A percentile compares a stretch with the other conserved stretches of the same genome.
phyloP scores from a whole-genome alignment of 2,888 invertebrate species.

The Mythimna impura region DNA sequence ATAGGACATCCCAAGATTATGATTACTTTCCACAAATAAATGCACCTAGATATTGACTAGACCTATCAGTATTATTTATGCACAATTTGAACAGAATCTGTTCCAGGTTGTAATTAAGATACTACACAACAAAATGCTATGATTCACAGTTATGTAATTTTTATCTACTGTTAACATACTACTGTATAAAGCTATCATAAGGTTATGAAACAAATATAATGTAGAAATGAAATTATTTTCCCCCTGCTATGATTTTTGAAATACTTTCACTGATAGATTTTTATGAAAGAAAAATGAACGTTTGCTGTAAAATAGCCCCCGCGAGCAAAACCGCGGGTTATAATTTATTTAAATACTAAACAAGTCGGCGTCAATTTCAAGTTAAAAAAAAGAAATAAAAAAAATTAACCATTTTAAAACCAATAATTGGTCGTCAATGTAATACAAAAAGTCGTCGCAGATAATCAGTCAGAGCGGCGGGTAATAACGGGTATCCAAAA shows the following conservation, averaged over 20 bases:
- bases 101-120: too few species aligned
- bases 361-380: not conserved
- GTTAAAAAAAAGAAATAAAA: not conserved
- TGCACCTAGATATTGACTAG: too few species aligned
- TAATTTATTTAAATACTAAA: too few species aligned
- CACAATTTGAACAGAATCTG: too few species aligned
- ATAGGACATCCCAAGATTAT: not conserved
- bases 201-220: not conserved
- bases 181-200: not conserved
- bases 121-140: too few species aligned
- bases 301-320: not conserved
- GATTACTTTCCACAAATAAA: too few species aligned
- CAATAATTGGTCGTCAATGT: slow-evolving; percentile 1
- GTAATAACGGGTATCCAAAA: slow-evolving; percentile 54
- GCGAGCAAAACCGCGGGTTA: not conserved
- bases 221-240: too few species aligned
- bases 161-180: not conserved
- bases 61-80: too few species aligned
- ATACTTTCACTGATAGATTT: not conserved
- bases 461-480: slow-evolving; percentile 35
- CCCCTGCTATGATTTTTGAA: not conserved
- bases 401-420: not conserved
- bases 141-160: too few species aligned
- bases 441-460: slow-evolving; percentile 17
- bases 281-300: not conserved